Evolutionary conservation across 1,140 invertebrate species (phyloP), one percentile per base, ranked within the genome.

Genomic region (Saxidomus purpurata): DNA sequence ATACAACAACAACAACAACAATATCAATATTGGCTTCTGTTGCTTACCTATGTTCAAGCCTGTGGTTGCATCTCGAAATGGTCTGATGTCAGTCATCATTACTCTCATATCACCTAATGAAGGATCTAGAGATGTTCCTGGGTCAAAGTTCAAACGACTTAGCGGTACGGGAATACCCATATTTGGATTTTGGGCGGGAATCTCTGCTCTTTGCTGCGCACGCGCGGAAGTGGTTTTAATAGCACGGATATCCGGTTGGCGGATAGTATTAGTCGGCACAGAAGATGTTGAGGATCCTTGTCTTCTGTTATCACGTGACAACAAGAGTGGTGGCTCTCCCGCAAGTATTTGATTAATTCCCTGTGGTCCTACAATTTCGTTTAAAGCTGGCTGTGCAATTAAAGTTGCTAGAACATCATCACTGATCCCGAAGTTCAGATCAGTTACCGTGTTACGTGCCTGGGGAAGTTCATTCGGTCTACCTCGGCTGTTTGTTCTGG

Each of bases 261-360:
- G 74, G 25, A 55, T 31, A 25, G 40, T 25, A 28, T 19, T 31
- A 49, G 74, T 28, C 67, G 25, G 28, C 17, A 22, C 25, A 43
- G 43, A 43, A 8, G 43, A 43, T 3, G n/a, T 28, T 22, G 25
- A 28, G 17, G 34, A 36, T 31, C 47, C 28, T 31, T 49, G 47
- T 55, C 47, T n/a, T 55, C n/a, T 40, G 28, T 34, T 22, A 47
- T 47, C 71, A 2, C 36, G 49, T 9, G 74, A 15, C 28, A 87
- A 49, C 36, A 87, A 34, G n/a, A 34, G 34, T 19, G 85, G 85
- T 11, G 85, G 85, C 36, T 63, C 85, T 43, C 85, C 85, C 15
- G 85, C 85, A 15, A 87, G 19, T 8, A 87, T 87, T 13, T 87
- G 61, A 34, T 87, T 87, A 17, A 87, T 87, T 19, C 85, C 85